Evolutionary conservation across 1,140 invertebrate genomes (phyloP), one percentile per base, ranked within the genome.

Genomic region (Lordiphosa clarofinis): DNA sequence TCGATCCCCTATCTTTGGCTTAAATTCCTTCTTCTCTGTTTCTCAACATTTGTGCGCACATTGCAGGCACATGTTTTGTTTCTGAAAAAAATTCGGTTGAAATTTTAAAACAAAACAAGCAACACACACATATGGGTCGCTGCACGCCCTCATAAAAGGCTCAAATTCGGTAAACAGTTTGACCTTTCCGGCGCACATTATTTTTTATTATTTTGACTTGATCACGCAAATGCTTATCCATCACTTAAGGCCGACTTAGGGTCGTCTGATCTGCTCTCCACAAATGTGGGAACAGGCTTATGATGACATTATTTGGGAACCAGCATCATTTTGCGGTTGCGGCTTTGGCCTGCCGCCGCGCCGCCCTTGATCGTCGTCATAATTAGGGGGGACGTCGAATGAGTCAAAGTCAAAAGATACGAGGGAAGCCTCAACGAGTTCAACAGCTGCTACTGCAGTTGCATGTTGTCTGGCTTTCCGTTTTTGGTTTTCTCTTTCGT

Each of bases 191-290:
- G 36, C 39, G 54, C 55, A 49, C 60, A 68, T 64, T 55, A 69
- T 69, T 65, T 69, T 69, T 69, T 59, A 69, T 70, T 70, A 70
- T 70, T 70, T 70, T 70, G 67, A 70, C 67, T 70, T 57, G 56
- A 70, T 70, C 43, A 46, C 56, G 53, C 50, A 40, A 43, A 64
- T 65, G 61, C 61, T 69, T 69, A 69, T 69, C 61, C 66, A 65
- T 65, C 61, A 59, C 44, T 65, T 69, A 69, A 69, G 48, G 49
- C 54, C 44, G 11, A 47, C 28, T 47, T 28, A 6, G 33, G 10
- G 24, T 24, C 11, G 13, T 11, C 21, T 12, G 21, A 15, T 7
- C 60, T 63, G 46, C 28, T 35, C 37, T 44, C 24, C 50, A 36
- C 56, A 31, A 56, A 62, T 70, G 67, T 70, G 67, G 57, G 67